Evolutionary conservation across 2,797 vertebrate species (phyloP).

Genomic region (Novumbra hubbsi): DNA sequence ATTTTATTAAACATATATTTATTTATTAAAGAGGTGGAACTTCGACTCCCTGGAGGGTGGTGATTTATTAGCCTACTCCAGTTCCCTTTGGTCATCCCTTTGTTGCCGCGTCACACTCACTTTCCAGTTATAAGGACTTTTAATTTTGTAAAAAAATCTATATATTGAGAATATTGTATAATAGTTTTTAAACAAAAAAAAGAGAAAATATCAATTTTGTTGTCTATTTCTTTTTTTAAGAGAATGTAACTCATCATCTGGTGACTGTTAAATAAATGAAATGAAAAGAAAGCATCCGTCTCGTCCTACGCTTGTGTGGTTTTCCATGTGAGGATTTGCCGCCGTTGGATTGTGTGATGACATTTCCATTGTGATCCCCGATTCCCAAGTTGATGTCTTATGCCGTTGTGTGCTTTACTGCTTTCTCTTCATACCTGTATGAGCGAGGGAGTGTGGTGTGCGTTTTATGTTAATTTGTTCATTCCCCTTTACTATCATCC

Average conservation of each 20-base stretch:
- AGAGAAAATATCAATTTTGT: slow-evolving; percentile 73
- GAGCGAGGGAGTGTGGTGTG: slow-evolving; percentile 22
- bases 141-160: slow-evolving; percentile 83
- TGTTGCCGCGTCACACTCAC: slow-evolving; percentile 61
- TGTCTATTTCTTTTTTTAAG: slow-evolving; percentile 82
- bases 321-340: not conserved
- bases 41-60: slow-evolving; percentile 69
- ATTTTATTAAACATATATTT: slow-evolving; percentile 68
- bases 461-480: slow-evolving; percentile 28
- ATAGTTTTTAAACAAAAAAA: slow-evolving; percentile 76
- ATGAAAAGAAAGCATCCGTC: slow-evolving; percentile 48
- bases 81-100: slow-evolving; percentile 42
- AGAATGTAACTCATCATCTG: slow-evolving; percentile 84
- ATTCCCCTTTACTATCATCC: slow-evolving; percentile 21
- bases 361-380: slow-evolving; percentile 25
- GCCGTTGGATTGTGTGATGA: slow-evolving; percentile 21
- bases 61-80: slow-evolving; percentile 65
- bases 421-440: slow-evolving; percentile 4
- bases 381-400: slow-evolving; percentile 17
- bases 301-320: slow-evolving; percentile 3
- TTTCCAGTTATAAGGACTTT: slow-evolving; percentile 71
- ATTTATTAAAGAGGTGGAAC: slow-evolving; percentile 72
- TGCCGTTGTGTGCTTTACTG: slow-evolving; percentile 27
- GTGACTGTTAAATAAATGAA: slow-evolving; percentile 84
- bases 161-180: slow-evolving; percentile 85